Conservation (phyloP, 2,888 invertebrate genomes). For the Vesta saturnalis region DNA sequence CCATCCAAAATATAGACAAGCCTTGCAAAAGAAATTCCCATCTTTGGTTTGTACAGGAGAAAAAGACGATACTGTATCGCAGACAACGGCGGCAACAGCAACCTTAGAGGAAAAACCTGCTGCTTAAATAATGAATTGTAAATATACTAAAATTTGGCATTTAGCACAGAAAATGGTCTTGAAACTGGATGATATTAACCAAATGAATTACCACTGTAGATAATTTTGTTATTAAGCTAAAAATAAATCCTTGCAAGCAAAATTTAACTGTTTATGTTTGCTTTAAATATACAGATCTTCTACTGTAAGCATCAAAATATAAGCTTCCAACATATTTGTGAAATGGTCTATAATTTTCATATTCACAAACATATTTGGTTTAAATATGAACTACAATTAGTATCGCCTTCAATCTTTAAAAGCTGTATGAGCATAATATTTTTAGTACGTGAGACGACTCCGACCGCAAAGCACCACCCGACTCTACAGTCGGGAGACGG, state of each 20-base stretch:
- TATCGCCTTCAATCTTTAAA: too few relatives aligned
- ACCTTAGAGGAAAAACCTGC: constrained; percentile 60
- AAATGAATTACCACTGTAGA: constrained; percentile 28
- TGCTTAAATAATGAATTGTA: constrained; percentile 15
- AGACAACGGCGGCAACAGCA: constrained; percentile 73
- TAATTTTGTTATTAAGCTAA: constrained; percentile 31
- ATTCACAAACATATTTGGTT: too few relatives aligned
- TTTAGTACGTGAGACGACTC: too few relatives aligned
- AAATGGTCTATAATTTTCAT: too few relatives aligned
- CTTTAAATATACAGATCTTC: too few relatives aligned
- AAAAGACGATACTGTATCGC: constrained; percentile 71
- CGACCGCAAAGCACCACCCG: too few relatives aligned
- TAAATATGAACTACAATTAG: too few relatives aligned
- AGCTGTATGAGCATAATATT: too few relatives aligned
- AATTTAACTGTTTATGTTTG: not conserved
- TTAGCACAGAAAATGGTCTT: constrained; percentile 23
- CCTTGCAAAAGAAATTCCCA: constrained; percentile 81
- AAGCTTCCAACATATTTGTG: too few relatives aligned
- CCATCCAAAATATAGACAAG: constrained; percentile 82
- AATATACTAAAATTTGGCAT: not conserved
- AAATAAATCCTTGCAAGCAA: constrained; percentile 35
- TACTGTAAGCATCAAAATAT: too few relatives aligned
- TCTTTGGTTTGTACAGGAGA: constrained; percentile 74
- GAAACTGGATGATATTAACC: constrained; percentile 15
- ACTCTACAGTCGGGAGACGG: too few relatives aligned